Conservation (phyloP, 2,888 invertebrate species). For the Molorchus minor region DNA sequence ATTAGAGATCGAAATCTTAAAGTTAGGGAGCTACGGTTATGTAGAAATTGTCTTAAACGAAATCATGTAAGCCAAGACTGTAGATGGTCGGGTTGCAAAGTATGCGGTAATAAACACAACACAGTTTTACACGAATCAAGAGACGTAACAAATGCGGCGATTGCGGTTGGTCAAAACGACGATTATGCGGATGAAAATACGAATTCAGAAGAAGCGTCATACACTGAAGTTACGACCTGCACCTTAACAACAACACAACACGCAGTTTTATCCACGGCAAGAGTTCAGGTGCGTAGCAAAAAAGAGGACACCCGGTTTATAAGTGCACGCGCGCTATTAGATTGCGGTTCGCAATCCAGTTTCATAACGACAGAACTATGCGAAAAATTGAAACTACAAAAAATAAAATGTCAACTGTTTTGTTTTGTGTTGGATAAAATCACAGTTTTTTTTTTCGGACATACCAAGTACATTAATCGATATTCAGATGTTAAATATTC, state of each 20-base stretch:
- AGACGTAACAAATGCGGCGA: not conserved
- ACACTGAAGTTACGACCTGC: slow-evolving; percentile 6
- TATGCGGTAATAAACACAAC: slow-evolving; percentile 28
- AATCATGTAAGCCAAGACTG: slow-evolving; percentile 27
- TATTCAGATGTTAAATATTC: slow-evolving; percentile 18
- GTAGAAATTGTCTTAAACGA: slow-evolving; percentile 21
- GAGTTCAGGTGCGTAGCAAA: slow-evolving; percentile 1
- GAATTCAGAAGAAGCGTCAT: not conserved
- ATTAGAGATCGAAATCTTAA: slow-evolving; percentile 19
- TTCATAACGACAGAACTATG: slow-evolving; percentile 29
- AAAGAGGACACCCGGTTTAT: not conserved
- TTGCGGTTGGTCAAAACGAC: not conserved
- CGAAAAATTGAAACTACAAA: slow-evolving; percentile 22
- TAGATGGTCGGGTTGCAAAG: slow-evolving; percentile 25
- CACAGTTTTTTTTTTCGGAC: too few species aligned
- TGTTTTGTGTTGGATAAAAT: slow-evolving; percentile 31
- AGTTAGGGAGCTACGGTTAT: slow-evolving; percentile 16
- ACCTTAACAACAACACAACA: slow-evolving; percentile 13
- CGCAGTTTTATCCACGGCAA: slow-evolving; percentile 10
- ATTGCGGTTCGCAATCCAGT: slow-evolving; percentile 30
- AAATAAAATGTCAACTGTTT: slow-evolving; percentile 20
- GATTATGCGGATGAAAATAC: not conserved
- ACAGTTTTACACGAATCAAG: slow-evolving; percentile 22
- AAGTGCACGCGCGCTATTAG: slow-evolving; percentile 22
- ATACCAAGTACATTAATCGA: slow-evolving; percentile 20